Evolutionary conservation across 2,888 invertebrate genomes (phyloP).

Genomic region (Myopa testacea): DNA sequence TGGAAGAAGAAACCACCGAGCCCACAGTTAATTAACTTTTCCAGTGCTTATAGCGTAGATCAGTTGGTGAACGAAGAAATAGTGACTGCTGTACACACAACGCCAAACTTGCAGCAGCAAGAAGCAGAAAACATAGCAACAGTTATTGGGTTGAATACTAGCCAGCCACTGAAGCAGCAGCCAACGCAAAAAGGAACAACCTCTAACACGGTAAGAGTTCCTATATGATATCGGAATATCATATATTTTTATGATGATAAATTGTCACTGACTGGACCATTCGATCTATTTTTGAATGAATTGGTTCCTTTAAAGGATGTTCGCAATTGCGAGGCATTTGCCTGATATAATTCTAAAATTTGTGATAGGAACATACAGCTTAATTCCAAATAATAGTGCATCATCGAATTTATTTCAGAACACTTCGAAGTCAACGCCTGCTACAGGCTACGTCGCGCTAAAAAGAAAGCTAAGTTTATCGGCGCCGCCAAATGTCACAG

Average conservation of each 20-base stretch:
- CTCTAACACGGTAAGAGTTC: constrained; percentile 55
- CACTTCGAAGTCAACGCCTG: constrained; percentile 58
- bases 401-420: constrained; percentile 52
- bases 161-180: constrained; percentile 31
- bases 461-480: constrained; percentile 37
- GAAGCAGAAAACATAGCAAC: constrained; percentile 52
- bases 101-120: constrained; percentile 46
- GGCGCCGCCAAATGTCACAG: constrained; percentile 35
- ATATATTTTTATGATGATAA: constrained; percentile 60
- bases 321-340: constrained; percentile 55
- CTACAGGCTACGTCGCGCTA: constrained; percentile 42
- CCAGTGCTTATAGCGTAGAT: constrained; percentile 79
- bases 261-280: constrained; percentile 62
- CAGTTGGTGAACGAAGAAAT: constrained; percentile 70
- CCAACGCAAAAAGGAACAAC: constrained; percentile 42
- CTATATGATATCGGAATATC: constrained; percentile 21
- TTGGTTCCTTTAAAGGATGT: constrained; percentile 54
- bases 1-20: constrained; percentile 87
- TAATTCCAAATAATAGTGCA: background rate
- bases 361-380: background rate
- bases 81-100: constrained; percentile 44
- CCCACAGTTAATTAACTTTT: constrained; percentile 79
- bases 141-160: constrained; percentile 49
- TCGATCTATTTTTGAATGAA: constrained; percentile 64
- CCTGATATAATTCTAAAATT: constrained; percentile 43